Evolutionary conservation across 2,113 vertebrate genomes (phyloP).

Genomic region (Podarcis raffonei): DNA sequence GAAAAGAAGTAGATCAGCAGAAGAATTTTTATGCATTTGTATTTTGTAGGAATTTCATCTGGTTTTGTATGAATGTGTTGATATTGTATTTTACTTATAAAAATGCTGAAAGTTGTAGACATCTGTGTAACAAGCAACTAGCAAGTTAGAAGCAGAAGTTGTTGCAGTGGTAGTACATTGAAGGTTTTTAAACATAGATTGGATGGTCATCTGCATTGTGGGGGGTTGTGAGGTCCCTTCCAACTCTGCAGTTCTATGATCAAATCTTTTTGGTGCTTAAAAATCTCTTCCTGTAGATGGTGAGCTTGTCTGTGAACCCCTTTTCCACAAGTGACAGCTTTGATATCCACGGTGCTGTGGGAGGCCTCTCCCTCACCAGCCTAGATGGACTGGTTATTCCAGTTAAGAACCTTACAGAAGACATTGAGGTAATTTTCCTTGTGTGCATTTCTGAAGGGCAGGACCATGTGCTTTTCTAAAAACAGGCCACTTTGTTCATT

Average conservation of each 20-base stretch:
- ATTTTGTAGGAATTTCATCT: too few species aligned
- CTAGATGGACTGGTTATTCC: constrained; percentile 80
- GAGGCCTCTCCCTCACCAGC: constrained; percentile 83
- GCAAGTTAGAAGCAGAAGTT: too few species aligned
- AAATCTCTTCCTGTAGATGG: constrained; percentile 81
- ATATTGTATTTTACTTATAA: too few species aligned
- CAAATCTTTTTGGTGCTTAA: not conserved
- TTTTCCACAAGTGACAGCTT: constrained; percentile 77
- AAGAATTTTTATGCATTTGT: too few species aligned
- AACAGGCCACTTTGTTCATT: not conserved
- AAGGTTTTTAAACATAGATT: too few species aligned
- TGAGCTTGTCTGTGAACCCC: constrained; percentile 88
- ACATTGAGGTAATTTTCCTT: constrained; percentile 83
- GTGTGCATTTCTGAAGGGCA: not conserved
- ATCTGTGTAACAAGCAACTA: too few species aligned
- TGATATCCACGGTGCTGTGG: constrained; percentile 83
- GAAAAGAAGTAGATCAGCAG: too few species aligned
- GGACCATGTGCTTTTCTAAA: not conserved
- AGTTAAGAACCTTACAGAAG: constrained; percentile 81
- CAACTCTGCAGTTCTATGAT: not conserved
- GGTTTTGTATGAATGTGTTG: too few species aligned
- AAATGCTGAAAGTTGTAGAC: too few species aligned
- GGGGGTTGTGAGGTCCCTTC: not conserved
- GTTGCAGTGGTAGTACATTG: too few species aligned
- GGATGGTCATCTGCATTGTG: too few species aligned